Base-by-base conservation (phyloP, 1,140 invertebrate genomes). In the Zaprionus camerounensis region DNA sequence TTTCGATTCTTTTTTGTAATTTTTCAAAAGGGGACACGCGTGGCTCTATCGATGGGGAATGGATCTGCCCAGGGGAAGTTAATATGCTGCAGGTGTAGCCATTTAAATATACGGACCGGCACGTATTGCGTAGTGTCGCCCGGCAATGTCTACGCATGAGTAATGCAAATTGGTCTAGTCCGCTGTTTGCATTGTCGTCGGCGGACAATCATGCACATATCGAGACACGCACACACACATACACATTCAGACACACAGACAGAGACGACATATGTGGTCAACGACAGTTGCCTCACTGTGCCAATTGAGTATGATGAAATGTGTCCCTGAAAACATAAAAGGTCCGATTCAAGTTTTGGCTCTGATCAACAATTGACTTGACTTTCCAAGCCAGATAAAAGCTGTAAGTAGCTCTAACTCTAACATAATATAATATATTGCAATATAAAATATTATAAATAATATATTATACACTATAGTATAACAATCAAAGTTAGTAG, bases 81-180 rank as follows among this genome's bases (percentile, higher is more conserved):
- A 68, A 55, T 56, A 88, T 83, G 81, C 81, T 71, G 57, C 49
- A 59, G 71, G 70, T 67, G 81, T 82, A n/a, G 41, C 67, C 56
- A 78, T 83, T 87, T 70, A 76, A 70, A 87, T 88, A 81, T 72
- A 81, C 56, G 66, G 44, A 72, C 46, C 17, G 20, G 24, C 46
- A 51, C 44, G 81, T 83, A 65, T 84, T 88, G 77, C 84, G 84
- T 88, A 87, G 85, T 63, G 63, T 73, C 68, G 69, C 62, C 57
- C 74, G 74, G 36, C 53, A 61, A 66, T 34, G 49, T 59, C 56
- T 79, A 88, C 85, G 85, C 84, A 88, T 81, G 85, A 79, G 78
- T 81, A 90, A 88, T 88, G 85, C 71, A 72, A 88, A 90, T 75
- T 69, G 62, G 46, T 56, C 34, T 36, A 28, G 78, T 65, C 69